A percentile compares a stretch with the other conserved stretches of the same genome.
phyloP scores from a whole-genome alignment of 2,797 vertebrate species.

The Poeciliopsis paucimaculata region DNA sequence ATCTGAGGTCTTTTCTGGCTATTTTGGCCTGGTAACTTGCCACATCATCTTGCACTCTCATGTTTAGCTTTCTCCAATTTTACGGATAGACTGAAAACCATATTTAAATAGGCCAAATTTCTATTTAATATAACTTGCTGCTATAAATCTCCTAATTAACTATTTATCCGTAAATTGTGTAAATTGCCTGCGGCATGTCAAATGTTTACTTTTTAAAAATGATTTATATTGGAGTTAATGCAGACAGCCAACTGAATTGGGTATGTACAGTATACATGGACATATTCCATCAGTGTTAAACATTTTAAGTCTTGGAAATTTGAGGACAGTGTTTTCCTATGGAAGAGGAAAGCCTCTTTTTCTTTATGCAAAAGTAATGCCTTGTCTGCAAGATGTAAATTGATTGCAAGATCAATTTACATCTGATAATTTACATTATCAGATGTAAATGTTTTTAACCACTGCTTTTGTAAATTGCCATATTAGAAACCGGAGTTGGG shows the following conservation, averaged over 20 bases:
- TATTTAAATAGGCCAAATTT: not conserved
- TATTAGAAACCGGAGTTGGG: not conserved
- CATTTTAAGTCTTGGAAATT: not conserved
- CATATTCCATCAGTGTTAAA: not conserved
- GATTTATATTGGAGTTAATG: not conserved
- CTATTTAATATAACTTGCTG: not conserved
- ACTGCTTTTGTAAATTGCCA: not conserved
- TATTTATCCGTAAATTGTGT: not conserved
- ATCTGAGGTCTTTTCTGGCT: not conserved
- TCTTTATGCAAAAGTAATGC: not conserved
- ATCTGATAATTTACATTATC: too few species aligned
- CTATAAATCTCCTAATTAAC: not conserved
- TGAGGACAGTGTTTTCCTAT: not conserved
- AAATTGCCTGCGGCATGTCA: not conserved
- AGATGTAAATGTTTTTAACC: not conserved
- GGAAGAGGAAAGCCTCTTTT: not conserved
- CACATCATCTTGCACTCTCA: not conserved
- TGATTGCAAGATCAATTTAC: too few species aligned
- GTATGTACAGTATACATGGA: not conserved
- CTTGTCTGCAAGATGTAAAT: not conserved
- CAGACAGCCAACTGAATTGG: not conserved
- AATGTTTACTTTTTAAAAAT: not conserved
- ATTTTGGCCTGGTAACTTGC: not conserved
- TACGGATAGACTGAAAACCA: not conserved
- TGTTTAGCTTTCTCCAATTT: not conserved